Evolutionary conservation across 1,140 invertebrate species (phyloP), one percentile per base, ranked within the genome.

Genomic region (Drosophila pallidifrons): DNA sequence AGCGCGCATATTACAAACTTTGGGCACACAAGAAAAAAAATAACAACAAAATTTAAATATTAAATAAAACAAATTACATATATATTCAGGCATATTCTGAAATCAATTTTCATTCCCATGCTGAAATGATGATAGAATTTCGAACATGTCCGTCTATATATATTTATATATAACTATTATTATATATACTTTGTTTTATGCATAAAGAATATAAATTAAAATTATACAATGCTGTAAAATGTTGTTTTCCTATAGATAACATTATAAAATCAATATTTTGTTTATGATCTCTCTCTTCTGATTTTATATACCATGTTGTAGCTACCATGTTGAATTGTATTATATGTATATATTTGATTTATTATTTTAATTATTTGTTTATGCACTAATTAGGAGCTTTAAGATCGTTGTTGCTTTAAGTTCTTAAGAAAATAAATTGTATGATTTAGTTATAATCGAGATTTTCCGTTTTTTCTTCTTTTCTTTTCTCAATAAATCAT

Each of bases 21-120:
- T 82, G 83, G 83, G 83, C 83, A 88, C 87, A 86, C 77, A 86
- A 64, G 55, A 76, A 25, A 86, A 87, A 86, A 81, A 81, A 89
- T 89, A 88, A 88, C 85, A 88, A 88, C 85, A 88, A 83, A 88
- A 89, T 83, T 90, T 83, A 91, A 91, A 91, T 81, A 87, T 87
- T 87, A 87, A 87, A 87, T 87, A 87, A 87, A 87, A 89, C 83
- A 87, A 87, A 88, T 77, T 70, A 79, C 70, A 79, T 71, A 72
- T 71, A 72, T 61, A 69, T 63, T 32, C 51, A 55, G 41, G 10
- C 51, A 65, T 45, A 35, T 45, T 25, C 35, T 25, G 20, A 52
- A 43, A 8, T 52, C 13, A 15, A 41, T 16, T 5, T 52, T 43
- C 47, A 16, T 45, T 46, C 5, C 13, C 11, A 4, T 25, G 47